Conservation (phyloP, 1,140 invertebrate genomes). For the Micrasema minimum region DNA sequence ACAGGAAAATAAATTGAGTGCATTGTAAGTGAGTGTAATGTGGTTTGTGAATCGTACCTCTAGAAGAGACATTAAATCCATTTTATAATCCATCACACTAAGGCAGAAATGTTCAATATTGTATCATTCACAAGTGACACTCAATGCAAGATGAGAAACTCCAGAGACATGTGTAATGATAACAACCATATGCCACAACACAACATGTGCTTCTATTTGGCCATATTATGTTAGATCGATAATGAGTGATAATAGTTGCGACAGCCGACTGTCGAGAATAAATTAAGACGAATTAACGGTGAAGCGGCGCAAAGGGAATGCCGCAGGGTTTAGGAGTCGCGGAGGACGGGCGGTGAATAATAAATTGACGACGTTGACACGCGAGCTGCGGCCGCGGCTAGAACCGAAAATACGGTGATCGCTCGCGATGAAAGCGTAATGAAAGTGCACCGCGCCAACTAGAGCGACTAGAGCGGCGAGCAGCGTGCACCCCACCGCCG, state of each 20-base stretch:
- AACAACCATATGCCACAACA: constrained; percentile 28
- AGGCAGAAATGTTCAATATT: not conserved
- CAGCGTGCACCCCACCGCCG: not conserved
- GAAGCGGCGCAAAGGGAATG: no score
- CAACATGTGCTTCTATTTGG: constrained; percentile 27
- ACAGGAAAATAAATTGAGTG: no score
- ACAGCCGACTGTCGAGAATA: not conserved
- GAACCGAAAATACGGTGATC: not conserved
- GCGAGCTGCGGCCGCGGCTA: not conserved
- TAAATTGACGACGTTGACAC: not conserved
- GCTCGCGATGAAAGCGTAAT: constrained; percentile 6
- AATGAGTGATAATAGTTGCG: not conserved
- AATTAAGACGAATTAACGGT: not conserved
- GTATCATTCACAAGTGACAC: not conserved
- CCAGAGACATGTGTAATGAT: not conserved
- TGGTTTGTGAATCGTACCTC: constrained; percentile 60
- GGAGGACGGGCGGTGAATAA: not conserved
- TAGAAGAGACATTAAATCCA: constrained; percentile 64
- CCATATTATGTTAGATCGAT: constrained; percentile 13
- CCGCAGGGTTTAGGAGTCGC: no score
- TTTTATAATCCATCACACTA: constrained; percentile 56
- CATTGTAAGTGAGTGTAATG: no score
- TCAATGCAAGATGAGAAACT: not conserved
- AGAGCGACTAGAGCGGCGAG: not conserved
- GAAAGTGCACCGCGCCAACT: constrained; percentile 24